Conservation (phyloP, 2,797 vertebrate species). For the Notoglanidium macrostoma region DNA sequence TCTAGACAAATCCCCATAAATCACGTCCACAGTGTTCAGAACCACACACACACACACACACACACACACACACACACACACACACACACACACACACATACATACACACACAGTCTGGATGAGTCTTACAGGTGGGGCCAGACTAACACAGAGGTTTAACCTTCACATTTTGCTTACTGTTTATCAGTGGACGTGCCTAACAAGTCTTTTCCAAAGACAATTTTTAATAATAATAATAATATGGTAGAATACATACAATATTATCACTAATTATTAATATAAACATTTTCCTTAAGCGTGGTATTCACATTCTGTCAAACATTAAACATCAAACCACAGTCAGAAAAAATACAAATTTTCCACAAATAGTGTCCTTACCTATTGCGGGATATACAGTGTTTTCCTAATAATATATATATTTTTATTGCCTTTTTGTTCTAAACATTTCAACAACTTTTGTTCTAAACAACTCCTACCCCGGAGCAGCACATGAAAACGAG, state of each 20-base stretch:
- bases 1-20: constrained; percentile 32
- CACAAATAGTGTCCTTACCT: neutral
- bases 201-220: neutral
- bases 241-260: too few relatives aligned
- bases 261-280: neutral
- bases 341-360: neutral
- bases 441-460: neutral
- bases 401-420: neutral
- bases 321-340: neutral
- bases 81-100: neutral
- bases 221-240: neutral
- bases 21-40: constrained; percentile 11
- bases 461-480: neutral
- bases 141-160: neutral
- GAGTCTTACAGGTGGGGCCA: neutral
- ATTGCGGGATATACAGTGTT: neutral
- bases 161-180: neutral
- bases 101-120: neutral
- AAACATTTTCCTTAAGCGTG: neutral
- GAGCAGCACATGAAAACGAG: neutral
- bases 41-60: constrained; percentile 5
- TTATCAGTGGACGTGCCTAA: neutral
- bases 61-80: neutral
- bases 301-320: neutral
- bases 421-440: neutral